Percentiles rank a stretch among this genome's conserved stretches.
phyloP scores from a whole-genome alignment of 2,797 vertebrate genomes.

The Acestrorhynchus altus region DNA sequence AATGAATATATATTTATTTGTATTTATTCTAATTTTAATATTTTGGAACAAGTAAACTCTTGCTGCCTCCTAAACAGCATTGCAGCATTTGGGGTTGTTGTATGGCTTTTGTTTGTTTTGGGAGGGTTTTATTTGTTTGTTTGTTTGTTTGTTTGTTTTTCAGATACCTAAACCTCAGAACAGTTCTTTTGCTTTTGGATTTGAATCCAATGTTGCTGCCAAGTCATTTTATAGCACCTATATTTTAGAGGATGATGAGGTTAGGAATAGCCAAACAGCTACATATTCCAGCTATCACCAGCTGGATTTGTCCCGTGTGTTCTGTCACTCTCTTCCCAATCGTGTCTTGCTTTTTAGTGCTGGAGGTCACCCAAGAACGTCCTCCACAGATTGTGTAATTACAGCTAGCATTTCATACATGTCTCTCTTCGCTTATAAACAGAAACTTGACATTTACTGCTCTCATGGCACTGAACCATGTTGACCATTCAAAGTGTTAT shows the following conservation, averaged over 20 bases:
- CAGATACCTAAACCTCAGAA: no score
- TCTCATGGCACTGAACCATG: constrained; percentile 49
- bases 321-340: constrained; percentile 32
- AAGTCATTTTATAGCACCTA: not conserved
- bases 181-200: not conserved
- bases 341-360: constrained; percentile 27
- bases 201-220: not conserved
- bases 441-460: constrained; percentile 63
- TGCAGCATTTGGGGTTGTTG: no score
- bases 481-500: constrained; percentile 49
- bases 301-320: not conserved
- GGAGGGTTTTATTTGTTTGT: no score
- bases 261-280: not conserved
- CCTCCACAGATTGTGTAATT: constrained; percentile 58
- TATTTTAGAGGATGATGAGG: constrained; percentile 14
- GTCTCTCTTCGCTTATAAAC: constrained; percentile 57
- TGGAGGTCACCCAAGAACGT: constrained; percentile 50
- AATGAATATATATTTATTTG: no score
- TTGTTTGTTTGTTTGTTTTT: no score
- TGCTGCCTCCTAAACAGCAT: no score
- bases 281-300: constrained; percentile 8
- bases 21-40: no score
- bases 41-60: no score
- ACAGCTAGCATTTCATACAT: constrained; percentile 54
- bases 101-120: no score